phyloP scores from a whole-genome alignment of 2,113 vertebrate species.

The Eleginops maclovinus region DNA sequence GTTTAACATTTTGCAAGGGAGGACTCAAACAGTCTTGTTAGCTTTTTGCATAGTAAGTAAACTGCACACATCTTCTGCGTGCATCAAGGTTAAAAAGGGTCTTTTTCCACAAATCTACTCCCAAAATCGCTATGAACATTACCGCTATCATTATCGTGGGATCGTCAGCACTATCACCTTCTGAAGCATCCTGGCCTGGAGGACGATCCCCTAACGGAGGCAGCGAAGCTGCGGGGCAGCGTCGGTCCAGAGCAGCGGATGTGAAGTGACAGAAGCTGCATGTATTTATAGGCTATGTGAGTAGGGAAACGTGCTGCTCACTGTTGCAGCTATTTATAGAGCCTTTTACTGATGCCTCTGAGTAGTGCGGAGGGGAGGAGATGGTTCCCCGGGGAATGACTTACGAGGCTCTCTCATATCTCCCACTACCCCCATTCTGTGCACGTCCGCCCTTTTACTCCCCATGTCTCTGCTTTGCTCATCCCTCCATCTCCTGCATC shows the following conservation, averaged over 20 bases:
- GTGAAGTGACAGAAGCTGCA: conserved; percentile 76
- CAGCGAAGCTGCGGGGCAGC: conserved; percentile 51
- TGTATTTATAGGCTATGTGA: conserved; percentile 80
- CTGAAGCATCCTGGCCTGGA: conserved; percentile 32
- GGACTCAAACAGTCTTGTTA: neutral
- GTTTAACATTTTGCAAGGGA: neutral
- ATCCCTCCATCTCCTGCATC: conserved; percentile 31
- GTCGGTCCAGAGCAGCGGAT: conserved; percentile 55
- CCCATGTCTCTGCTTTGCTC: conserved; percentile 27
- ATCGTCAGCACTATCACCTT: conserved; percentile 28
- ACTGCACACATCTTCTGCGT: neutral
- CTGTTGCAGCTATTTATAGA: conserved; percentile 78
- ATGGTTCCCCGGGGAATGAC: conserved; percentile 70
- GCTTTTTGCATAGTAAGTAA: neutral
- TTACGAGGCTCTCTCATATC: conserved; percentile 68
- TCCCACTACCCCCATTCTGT: conserved; percentile 49
- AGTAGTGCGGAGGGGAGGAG: conserved; percentile 56
- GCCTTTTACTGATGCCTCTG: conserved; percentile 74
- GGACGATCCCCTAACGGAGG: conserved; percentile 66
- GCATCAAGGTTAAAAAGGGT: conserved; percentile 24
- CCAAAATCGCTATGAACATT: conserved; percentile 21
- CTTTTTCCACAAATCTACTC: conserved; percentile 30
- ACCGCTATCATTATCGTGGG: conserved; percentile 31
- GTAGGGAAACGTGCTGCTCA: conserved; percentile 72
- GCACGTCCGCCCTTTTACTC: conserved; percentile 50